phyloP scores from a whole-genome alignment of 2,797 vertebrate genomes.

The Tachyglossus aculeatus region DNA sequence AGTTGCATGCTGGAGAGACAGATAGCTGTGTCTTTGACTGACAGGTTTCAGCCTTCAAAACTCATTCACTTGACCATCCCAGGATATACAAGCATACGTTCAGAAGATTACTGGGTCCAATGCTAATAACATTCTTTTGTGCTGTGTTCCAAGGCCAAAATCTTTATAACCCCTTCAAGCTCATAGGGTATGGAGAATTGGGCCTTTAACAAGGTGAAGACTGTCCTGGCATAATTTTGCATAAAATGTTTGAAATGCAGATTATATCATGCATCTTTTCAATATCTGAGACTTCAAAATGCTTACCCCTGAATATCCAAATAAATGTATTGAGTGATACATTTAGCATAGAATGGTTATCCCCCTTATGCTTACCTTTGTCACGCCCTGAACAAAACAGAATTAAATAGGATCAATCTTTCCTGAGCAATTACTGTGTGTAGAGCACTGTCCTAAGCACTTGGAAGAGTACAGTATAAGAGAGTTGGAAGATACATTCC shows the following conservation, averaged over 20 bases:
- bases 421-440: too few relatives aligned
- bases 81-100: not conserved
- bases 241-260: not conserved
- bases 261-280: not conserved
- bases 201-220: not conserved
- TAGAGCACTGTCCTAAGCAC: too few relatives aligned
- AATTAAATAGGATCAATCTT: too few relatives aligned
- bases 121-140: not conserved
- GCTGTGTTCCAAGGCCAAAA: not conserved
- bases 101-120: not conserved
- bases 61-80: not conserved
- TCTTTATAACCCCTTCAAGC: not conserved
- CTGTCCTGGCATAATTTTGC: not conserved
- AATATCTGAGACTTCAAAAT: too few relatives aligned
- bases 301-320: too few relatives aligned
- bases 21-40: not conserved
- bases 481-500: too few relatives aligned
- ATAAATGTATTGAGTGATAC: too few relatives aligned
- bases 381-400: too few relatives aligned
- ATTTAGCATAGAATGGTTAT: too few relatives aligned
- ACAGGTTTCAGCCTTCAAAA: not conserved
- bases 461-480: too few relatives aligned
- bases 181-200: not conserved
- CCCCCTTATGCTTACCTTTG: too few relatives aligned
- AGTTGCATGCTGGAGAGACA: slow-evolving; percentile 5